Base-by-base conservation (phyloP, 2,797 vertebrate genomes). In the Lacerta bilineata region DNA sequence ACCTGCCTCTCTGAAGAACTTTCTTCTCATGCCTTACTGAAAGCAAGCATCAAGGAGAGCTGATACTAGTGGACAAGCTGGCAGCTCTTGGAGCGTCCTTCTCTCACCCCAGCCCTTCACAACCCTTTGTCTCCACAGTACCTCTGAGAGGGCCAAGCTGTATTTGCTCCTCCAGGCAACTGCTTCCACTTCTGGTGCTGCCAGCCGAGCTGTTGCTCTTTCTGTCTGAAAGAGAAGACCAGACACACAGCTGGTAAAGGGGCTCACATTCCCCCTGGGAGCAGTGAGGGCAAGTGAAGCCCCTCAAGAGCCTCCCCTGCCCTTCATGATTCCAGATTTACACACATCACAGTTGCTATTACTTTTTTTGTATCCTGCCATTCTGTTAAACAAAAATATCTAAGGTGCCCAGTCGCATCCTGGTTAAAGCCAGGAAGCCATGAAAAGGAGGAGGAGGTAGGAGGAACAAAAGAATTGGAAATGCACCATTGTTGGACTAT, bases 301-400 rank as follows among this genome's bases (percentile, higher is more conserved):
- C 91, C 86, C 94, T 96, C 95, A 92, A 95, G 96, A 96, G 95
- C 94, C 95, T 95, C 83, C 91, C 96, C 95, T 93, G 94, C 96
- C 95, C 95, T 95, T 95, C 61, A 64, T 64, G 61, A 64, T 64
- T 55, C 50, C 50, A 15, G 50, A 55, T 55, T 55, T 55, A 55
- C 50, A 55, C 50, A 93, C 64, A 66, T 25, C 20, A 25, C 20
- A 25, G 9, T 66, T 25, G 20, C 20, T 66, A 66, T 27, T 27
- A 27, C 64, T 43, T 76, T 76, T 41, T 78, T 78, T 15, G 10
- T 46, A 43, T 78, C 27, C 43, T 46, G 27, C 27, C 27, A 17
- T 41, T 78, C 13, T n/a, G 43, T 17, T n/a, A 29, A 78, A 78
- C 15, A 41, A 41, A 50, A 78, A 50, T 78, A 5, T 8, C 27